Evolutionary conservation across 2,888 invertebrate genomes (phyloP), one percentile per base, ranked within the genome.

Genomic region (Volucella bombylans): DNA sequence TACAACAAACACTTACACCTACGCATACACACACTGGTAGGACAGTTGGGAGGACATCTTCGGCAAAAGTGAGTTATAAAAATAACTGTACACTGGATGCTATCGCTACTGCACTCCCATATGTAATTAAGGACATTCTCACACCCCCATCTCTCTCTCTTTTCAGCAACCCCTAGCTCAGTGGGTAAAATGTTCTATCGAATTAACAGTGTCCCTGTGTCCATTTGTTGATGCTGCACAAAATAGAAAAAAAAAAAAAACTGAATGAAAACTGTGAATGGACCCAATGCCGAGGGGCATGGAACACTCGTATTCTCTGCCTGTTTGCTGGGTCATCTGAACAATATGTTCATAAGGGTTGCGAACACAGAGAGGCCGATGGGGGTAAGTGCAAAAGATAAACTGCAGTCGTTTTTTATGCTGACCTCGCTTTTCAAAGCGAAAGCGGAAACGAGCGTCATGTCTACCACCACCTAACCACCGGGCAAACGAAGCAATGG

Each of bases 191-290:
- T 45, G 1, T 14, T 39, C n/a, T 47, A 69, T 59, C 41, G 49
- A 41, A 69, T 49, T 59, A 59, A 47, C 49, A 9, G 47, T 38
- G 47, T 15, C 68, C 55, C 38, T 69, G 57, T 57, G 57, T 18
- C 68, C 49, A 23, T 43, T 61, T 18, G 23, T 47, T 47, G 2
- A n/a, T 45, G n/a, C 9, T 8, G 31, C 11, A 59, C 18, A n/a
- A 31, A 4, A 9, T 9, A n/a, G 45, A 61, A 45, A 9, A 59
- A 59, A 11, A 41, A 15, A 10, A 14, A 39, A 57, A 55, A 18
- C 18, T 18, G 18, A 18, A 23, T 23, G 18, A 23, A 11, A 23
- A 3, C 18, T 3, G 2, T 23, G 18, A 23, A 1, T 23, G 18
- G 18, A 23, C 18, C 18, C 11, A 38, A 39, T 14, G 15, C 39